phyloP scores from a whole-genome alignment of 2,113 vertebrate species.

The Passer domesticus region DNA sequence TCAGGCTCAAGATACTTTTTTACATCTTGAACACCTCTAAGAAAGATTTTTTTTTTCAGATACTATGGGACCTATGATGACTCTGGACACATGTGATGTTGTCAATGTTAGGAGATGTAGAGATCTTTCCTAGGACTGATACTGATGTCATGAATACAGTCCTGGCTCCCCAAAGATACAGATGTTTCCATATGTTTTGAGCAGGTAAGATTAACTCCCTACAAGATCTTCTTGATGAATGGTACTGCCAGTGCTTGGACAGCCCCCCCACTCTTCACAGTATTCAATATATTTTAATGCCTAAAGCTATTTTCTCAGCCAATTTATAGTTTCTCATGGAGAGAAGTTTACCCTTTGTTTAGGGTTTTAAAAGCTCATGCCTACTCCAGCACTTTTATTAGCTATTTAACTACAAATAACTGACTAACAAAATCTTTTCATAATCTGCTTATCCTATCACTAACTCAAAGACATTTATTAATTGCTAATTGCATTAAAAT shows the following conservation, averaged over 20 bases:
- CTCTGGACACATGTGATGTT: not conserved
- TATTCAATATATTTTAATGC: not conserved
- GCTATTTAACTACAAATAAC: not conserved
- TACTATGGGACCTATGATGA: not conserved
- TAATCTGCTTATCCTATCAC: not conserved
- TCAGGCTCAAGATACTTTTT: not conserved
- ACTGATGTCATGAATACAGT: not conserved
- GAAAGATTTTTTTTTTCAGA: not conserved
- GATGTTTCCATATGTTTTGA: not conserved
- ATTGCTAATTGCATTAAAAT: slow-evolving; percentile 20
- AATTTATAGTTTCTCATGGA: not conserved
- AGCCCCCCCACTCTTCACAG: not conserved
- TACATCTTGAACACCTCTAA: not conserved
- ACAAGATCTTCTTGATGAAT: not conserved
- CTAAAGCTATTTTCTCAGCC: not conserved
- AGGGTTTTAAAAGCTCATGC: not conserved
- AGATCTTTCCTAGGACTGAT: not conserved
- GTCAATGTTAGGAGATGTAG: not conserved
- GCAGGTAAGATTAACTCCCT: not conserved
- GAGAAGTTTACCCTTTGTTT: not conserved
- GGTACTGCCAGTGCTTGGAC: not conserved
- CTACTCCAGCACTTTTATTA: not conserved
- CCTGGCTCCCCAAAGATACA: not conserved
- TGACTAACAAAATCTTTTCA: not conserved
- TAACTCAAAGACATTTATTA: not conserved